phyloP scores from a whole-genome alignment of 2,113 vertebrate genomes.

The Corythoichthys intestinalis region DNA sequence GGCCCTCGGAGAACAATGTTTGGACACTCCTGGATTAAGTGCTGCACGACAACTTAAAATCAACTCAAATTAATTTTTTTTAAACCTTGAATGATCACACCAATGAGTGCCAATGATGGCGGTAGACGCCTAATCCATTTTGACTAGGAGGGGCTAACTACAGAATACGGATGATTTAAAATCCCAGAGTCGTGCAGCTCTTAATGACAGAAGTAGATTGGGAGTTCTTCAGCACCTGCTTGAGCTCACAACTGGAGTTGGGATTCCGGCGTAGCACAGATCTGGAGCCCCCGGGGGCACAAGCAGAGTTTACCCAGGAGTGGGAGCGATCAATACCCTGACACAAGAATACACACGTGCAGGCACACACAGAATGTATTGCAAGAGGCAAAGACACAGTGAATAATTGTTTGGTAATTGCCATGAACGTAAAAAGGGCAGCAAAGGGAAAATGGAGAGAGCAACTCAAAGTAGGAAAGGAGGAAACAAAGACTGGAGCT shows the following conservation, averaged over 20 bases:
- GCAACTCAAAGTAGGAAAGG: slow-evolving; percentile 4
- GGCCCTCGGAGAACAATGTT: no score
- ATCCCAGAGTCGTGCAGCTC: neutral
- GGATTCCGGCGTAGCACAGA: slow-evolving; percentile 84
- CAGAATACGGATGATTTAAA: neutral
- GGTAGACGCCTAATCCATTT: neutral
- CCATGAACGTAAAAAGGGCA: slow-evolving; percentile 12
- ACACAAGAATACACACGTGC: slow-evolving; percentile 59
- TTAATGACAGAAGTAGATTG: slow-evolving; percentile 15
- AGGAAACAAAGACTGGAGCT: slow-evolving; percentile 11
- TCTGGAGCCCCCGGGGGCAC: slow-evolving; percentile 87
- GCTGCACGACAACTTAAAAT: slow-evolving; percentile 3
- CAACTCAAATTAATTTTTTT: neutral
- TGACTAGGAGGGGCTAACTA: neutral
- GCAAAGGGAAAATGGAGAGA: neutral
- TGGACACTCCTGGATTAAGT: neutral
- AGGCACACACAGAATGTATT: slow-evolving; percentile 60
- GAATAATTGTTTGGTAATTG: slow-evolving; percentile 43
- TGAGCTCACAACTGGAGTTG: slow-evolving; percentile 84
- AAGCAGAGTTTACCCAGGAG: slow-evolving; percentile 94
- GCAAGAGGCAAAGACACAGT: slow-evolving; percentile 50
- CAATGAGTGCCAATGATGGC: neutral
- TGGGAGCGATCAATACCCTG: slow-evolving; percentile 92
- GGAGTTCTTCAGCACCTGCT: slow-evolving; percentile 81
- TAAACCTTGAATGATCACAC: no score